Evolutionary conservation across 2,797 vertebrate species (phyloP), one percentile per base, ranked within the genome.

Genomic region (Aldrovandia affinis): DNA sequence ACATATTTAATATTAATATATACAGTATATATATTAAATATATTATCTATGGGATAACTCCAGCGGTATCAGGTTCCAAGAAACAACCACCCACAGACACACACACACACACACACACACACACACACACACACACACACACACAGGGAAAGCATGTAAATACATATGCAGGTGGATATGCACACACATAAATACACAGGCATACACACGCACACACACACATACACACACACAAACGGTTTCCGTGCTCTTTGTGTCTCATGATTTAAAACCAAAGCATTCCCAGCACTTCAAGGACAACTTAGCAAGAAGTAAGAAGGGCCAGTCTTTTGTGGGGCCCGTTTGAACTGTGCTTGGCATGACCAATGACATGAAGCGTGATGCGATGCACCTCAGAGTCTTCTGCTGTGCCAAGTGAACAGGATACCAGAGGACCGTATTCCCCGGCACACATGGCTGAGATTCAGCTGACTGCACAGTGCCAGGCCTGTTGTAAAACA

Each of bases 301-400:
- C 42, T 68, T 25, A n/a, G n/a, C n/a, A n/a, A n/a, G n/a, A n/a
- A n/a, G n/a, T 22, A 77, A n/a, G 22, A 84, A 20, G 8, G 63
- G 42, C 10, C 55, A 63, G 81, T n/a, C 55, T 77, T 15, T 28
- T 30, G 82, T 55, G 86, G 83, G 80, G 61, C 52, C 63, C 85
- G 50, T 86, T 86, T 87, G 87, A 87, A 84, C 86, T 87, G 86
- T 86, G 84, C 30, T 88, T 88, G 87, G 86, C 88, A 85, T 63
- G 77, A 80, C 22, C 81, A 61, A 33, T 9, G 7, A 20, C 81
- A 82, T 50, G 14, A 30, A 65, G n/a, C n/a, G 50, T 30, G 8
- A 68, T 47, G 55, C 79, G 8, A 68, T 47, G 55, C 79, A 75
- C 85, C 80, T 84, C 59, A 39, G 70, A 83, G 65, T 54, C 59